Conservation (phyloP, 2,113 vertebrate species). For the Speoplatyrhinus poulsoni region DNA sequence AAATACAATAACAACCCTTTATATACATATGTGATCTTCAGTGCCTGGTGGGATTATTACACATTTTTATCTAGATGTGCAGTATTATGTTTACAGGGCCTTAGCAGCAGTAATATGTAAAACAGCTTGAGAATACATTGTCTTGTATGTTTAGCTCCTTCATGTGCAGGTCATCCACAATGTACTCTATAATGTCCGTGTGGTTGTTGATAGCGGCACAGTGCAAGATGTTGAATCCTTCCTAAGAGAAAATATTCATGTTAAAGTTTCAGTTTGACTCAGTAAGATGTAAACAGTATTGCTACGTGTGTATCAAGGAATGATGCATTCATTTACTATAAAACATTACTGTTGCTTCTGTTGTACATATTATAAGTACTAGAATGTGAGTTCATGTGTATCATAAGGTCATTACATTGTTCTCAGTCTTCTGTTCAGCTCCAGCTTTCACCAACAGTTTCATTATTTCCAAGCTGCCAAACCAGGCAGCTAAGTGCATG, state of each 20-base stretch:
- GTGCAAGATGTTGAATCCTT: conserved; percentile 86
- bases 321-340: not conserved
- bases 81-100: no score
- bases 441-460: conserved; percentile 85
- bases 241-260: conserved; percentile 64
- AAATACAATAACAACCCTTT: not conserved
- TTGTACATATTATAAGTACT: not conserved
- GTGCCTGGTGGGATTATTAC: no score
- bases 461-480: conserved; percentile 85
- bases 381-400: not conserved
- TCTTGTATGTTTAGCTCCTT: conserved; percentile 83
- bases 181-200: conserved; percentile 81
- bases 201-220: conserved; percentile 88
- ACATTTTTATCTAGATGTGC: no score
- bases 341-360: not conserved
- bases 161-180: conserved; percentile 87
- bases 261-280: no score
- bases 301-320: not conserved
- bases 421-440: conserved; percentile 84
- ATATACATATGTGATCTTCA: not conserved
- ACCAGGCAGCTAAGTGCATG: conserved; percentile 89
- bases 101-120: not conserved
- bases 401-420: conserved; percentile 68
- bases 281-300: no score
- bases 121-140: conserved; percentile 57